phyloP scores from a whole-genome alignment of 2,797 vertebrate genomes.

The Pseudocheirus occidentalis region DNA sequence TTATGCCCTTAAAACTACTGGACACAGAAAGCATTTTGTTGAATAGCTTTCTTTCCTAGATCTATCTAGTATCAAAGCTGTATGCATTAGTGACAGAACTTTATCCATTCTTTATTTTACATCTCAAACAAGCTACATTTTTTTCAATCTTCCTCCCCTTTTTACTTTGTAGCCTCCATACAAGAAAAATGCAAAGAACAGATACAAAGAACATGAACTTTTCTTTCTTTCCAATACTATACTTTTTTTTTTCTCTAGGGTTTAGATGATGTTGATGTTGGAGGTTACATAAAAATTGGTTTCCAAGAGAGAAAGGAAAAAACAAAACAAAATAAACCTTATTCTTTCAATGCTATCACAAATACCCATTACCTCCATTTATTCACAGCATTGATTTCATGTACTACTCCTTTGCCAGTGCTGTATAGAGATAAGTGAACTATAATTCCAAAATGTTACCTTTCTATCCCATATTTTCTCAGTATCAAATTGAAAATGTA shows the following conservation, averaged over 20 bases:
- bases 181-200: constrained; percentile 9
- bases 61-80: not conserved
- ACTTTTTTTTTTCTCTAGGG: not conserved
- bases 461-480: not conserved
- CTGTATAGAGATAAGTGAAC: not conserved
- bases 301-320: not conserved
- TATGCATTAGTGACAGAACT: not conserved
- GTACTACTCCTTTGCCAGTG: constrained; percentile 49
- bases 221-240: not conserved
- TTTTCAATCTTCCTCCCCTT: not conserved
- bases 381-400: constrained; percentile 58
- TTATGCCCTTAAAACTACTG: constrained; percentile 3
- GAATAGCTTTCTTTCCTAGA: not conserved
- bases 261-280: not conserved
- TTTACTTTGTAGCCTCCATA: not conserved
- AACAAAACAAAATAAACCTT: constrained; percentile 14
- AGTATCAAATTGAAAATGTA: not conserved
- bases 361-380: constrained; percentile 33
- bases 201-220: not conserved
- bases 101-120: not conserved
- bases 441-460: not conserved
- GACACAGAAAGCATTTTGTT: not conserved
- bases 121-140: not conserved
- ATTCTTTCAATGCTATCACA: constrained; percentile 39
- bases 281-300: not conserved